Percentiles rank a stretch among this genome's conserved stretches.
These are phyloP conservation scores for Spodoptera litura DNA, from an alignment of 1,140 invertebrate species.

Conservation along the genomic window DNA sequence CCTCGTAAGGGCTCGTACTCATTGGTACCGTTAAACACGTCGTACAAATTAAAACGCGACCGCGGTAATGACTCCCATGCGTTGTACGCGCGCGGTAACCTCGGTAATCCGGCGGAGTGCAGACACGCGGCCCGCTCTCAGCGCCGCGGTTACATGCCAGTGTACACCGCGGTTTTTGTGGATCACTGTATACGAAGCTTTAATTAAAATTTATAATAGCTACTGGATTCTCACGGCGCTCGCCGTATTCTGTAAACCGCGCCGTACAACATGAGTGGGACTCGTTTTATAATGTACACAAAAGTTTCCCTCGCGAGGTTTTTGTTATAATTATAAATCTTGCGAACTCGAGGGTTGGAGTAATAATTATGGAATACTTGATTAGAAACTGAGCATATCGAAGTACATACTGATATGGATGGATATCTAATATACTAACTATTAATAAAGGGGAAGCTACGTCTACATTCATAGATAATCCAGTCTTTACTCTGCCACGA, in stretches of 20 bases:
- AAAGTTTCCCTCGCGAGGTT: slow-evolving; percentile 39
- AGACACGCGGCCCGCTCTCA: not conserved
- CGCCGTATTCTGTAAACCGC: slow-evolving; percentile 14
- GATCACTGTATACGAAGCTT: slow-evolving; percentile 48
- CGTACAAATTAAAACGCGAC: slow-evolving; percentile 79
- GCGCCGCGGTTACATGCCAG: slow-evolving; percentile 44
- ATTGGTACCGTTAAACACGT: slow-evolving; percentile 66
- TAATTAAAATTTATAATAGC: slow-evolving; percentile 54
- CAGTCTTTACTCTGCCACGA: too few species aligned
- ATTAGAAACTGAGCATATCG: not conserved
- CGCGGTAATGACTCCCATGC: slow-evolving; percentile 65
- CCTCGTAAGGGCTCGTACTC: slow-evolving; percentile 49
- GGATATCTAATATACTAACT: too few species aligned
- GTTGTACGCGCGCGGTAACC: slow-evolving; percentile 50
- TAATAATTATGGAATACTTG: slow-evolving; percentile 26
- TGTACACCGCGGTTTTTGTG: slow-evolving; percentile 52
- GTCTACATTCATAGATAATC: not conserved
- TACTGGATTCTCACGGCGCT: slow-evolving; percentile 37
- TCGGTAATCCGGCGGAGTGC: slow-evolving; percentile 35
- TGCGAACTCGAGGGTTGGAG: slow-evolving; percentile 31
- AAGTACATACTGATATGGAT: too few species aligned
- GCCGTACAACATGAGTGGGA: slow-evolving; percentile 29
- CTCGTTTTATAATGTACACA: slow-evolving; percentile 44
- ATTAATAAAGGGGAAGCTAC: not conserved
- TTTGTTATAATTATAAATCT: slow-evolving; percentile 31